Conservation (phyloP, 2,888 invertebrate species). For the Zygaena filipendulae region DNA sequence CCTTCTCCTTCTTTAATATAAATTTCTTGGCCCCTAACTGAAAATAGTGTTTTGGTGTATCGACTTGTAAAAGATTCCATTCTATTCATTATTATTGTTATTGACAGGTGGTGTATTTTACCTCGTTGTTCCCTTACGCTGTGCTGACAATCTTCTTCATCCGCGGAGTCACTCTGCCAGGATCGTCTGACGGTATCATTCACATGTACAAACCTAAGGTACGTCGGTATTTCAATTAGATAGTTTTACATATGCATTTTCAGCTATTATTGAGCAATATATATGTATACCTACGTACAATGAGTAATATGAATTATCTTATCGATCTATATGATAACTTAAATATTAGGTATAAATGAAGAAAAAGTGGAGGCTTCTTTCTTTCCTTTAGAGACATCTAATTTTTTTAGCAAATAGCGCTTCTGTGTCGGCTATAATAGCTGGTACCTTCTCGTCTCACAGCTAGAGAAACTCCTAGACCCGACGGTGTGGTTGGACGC, state of each 20-base stretch:
- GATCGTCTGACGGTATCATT: slow-evolving; percentile 85
- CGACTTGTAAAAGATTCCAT: too few relatives aligned
- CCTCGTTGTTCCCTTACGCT: slow-evolving; percentile 93
- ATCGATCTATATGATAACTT: too few relatives aligned
- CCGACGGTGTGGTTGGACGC: slow-evolving; percentile 96
- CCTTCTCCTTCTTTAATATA: not conserved
- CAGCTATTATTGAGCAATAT: too few relatives aligned
- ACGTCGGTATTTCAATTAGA: too few relatives aligned
- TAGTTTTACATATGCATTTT: not conserved
- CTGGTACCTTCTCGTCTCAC: slow-evolving; percentile 29
- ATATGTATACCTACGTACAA: not conserved
- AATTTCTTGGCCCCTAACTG: not conserved
- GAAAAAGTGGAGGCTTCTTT: too few relatives aligned
- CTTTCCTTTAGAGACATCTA: too few relatives aligned
- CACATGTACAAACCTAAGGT: slow-evolving; percentile 96
- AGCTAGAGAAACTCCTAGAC: slow-evolving; percentile 86
- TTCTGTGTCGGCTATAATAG: too few relatives aligned
- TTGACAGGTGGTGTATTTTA: slow-evolving; percentile 96
- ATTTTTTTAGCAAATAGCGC: too few relatives aligned
- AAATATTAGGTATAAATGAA: too few relatives aligned
- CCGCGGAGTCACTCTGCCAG: slow-evolving; percentile 87
- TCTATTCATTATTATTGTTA: too few relatives aligned
- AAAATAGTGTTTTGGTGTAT: too few relatives aligned
- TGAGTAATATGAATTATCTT: too few relatives aligned
- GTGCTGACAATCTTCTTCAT: slow-evolving; percentile 96